These are phyloP conservation scores for Micrastur ruficollis DNA, from an alignment of 2,797 vertebrate species.

Conservation along the genomic window DNA sequence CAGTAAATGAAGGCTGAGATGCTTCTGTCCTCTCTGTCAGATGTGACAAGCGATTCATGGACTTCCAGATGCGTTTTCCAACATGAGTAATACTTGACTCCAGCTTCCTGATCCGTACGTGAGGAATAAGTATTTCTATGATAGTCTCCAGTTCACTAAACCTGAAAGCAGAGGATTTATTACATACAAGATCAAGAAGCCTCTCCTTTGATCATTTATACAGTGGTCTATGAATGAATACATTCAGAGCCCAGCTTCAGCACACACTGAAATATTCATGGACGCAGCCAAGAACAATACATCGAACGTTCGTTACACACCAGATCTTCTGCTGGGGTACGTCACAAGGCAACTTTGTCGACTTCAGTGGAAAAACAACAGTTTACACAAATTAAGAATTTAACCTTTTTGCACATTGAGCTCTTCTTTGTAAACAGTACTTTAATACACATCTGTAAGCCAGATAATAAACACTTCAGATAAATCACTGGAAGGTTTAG, in stretches of 20 bases:
- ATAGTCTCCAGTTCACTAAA: slow-evolving; percentile 78
- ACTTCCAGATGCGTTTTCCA: slow-evolving; percentile 74
- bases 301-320: background rate
- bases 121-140: slow-evolving; percentile 72
- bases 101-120: slow-evolving; percentile 64
- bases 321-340: background rate
- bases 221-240: slow-evolving; percentile 10
- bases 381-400: slow-evolving; percentile 14
- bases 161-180: slow-evolving; percentile 69
- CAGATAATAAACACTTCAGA: slow-evolving; percentile 11
- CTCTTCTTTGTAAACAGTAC: background rate
- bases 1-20: slow-evolving; percentile 64
- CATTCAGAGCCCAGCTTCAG: slow-evolving; percentile 34
- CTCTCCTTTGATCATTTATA: slow-evolving; percentile 42
- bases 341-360: background rate
- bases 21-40: slow-evolving; percentile 70
- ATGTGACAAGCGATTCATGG: slow-evolving; percentile 74
- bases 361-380: background rate
- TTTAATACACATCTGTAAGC: background rate
- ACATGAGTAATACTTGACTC: slow-evolving; percentile 52
- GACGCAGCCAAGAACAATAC: slow-evolving; percentile 26
- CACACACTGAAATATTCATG: slow-evolving; percentile 7
- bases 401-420: background rate
- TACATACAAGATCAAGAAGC: slow-evolving; percentile 24
- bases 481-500: background rate